These are phyloP conservation scores for Pelochelys cantorii DNA, from an alignment of 2,797 vertebrate genomes.

Conservation along the genomic window DNA sequence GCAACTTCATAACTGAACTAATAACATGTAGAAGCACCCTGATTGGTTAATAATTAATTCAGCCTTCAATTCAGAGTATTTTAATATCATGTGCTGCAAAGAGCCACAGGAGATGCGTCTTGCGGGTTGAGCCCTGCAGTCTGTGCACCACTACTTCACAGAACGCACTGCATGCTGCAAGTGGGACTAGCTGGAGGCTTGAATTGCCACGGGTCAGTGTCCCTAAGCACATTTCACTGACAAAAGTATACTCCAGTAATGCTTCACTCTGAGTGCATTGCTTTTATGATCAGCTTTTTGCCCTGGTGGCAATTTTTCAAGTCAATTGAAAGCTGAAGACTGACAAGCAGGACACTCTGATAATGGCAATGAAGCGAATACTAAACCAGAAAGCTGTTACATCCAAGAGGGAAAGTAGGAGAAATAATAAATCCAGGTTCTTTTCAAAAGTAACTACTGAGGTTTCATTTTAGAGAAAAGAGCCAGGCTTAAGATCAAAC, in stretches of 20 bases:
- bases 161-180: conserved; percentile 9
- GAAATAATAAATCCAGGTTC: conserved; percentile 1
- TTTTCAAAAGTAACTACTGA: neutral
- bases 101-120: too few species aligned
- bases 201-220: neutral
- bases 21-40: neutral
- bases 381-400: conserved; percentile 18
- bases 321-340: conserved; percentile 21
- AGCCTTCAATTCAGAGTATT: neutral
- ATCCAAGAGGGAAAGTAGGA: neutral
- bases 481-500: neutral
- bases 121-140: neutral
- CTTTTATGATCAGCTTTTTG: conserved; percentile 24
- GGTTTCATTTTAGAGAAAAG: neutral
- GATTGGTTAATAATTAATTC: neutral
- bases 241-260: conserved; percentile 48
- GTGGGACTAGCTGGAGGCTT: conserved; percentile 53
- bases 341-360: neutral
- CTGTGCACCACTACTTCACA: neutral
- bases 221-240: conserved; percentile 47
- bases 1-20: neutral
- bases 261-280: conserved; percentile 28
- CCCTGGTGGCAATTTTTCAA: conserved; percentile 29
- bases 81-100: neutral
- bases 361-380: neutral